Conservation (phyloP, 2,797 vertebrate species). For the Eutrigla gurnardus region DNA sequence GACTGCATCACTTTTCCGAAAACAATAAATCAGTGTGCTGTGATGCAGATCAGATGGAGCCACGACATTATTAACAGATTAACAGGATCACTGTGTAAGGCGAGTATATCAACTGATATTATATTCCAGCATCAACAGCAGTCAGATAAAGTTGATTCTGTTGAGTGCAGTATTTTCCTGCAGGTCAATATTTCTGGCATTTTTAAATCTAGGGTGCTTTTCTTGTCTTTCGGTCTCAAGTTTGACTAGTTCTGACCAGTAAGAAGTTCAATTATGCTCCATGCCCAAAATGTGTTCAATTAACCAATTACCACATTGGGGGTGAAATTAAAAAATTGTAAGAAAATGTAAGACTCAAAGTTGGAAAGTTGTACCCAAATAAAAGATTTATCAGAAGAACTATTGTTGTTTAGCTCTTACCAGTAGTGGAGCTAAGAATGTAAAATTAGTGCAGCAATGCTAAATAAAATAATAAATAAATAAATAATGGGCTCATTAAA, state of each 20-base stretch:
- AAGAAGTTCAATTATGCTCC: neutral
- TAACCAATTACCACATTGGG: no score
- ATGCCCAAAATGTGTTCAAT: neutral
- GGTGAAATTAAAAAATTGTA: neutral
- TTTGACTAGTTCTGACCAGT: no score
- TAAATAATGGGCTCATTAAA: neutral
- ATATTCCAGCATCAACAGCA: neutral
- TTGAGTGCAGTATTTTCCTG: neutral
- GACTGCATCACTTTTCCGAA: conserved; percentile 55
- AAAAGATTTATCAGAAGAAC: neutral
- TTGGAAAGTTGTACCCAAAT: neutral
- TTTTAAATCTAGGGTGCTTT: neutral
- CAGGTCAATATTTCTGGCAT: neutral
- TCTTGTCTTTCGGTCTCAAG: neutral
- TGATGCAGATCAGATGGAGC: conserved; percentile 30
- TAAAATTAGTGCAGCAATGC: neutral
- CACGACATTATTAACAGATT: conserved; percentile 10
- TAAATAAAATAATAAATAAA: neutral
- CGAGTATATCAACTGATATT: neutral
- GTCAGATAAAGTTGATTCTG: neutral
- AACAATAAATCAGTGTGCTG: conserved; percentile 64
- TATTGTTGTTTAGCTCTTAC: neutral
- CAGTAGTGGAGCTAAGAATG: neutral
- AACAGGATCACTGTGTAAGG: neutral
- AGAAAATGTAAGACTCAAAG: neutral